These are phyloP conservation scores for Drosophila parvula DNA, from an alignment of 1,140 invertebrate species.

Conservation along the genomic window DNA sequence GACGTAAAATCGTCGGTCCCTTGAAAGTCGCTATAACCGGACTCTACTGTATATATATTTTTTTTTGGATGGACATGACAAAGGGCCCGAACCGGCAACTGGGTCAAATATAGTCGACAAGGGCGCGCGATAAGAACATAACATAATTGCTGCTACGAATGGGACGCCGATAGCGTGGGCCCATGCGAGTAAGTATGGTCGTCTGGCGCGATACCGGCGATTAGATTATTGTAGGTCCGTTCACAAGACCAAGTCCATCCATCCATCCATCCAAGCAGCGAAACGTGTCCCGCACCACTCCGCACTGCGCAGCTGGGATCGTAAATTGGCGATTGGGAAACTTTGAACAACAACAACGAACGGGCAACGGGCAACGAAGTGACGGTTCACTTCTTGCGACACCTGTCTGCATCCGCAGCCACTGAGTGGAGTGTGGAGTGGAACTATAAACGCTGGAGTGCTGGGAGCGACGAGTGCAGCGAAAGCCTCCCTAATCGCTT, in stretches of 20 bases:
- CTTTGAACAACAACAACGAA: slow-evolving; percentile 22
- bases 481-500: slow-evolving; percentile 17
- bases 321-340: slow-evolving; percentile 23
- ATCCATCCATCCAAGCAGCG: slow-evolving; percentile 1
- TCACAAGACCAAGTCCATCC: slow-evolving; percentile 40
- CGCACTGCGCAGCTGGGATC: background rate
- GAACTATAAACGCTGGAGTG: background rate
- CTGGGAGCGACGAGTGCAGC: background rate
- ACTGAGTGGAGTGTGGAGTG: slow-evolving; percentile 10
- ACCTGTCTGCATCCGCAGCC: slow-evolving; percentile 9
- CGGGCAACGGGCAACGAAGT: background rate
- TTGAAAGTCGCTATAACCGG: too few species aligned
- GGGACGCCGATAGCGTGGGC: slow-evolving; percentile 10
- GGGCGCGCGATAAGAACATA: slow-evolving; percentile 21
- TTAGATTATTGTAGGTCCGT: slow-evolving; percentile 33
- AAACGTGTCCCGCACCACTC: slow-evolving; percentile 32
- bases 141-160: background rate
- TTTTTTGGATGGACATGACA: background rate
- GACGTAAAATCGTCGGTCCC: too few species aligned
- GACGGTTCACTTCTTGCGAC: slow-evolving; percentile 17
- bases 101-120: slow-evolving; percentile 8
- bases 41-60: too few species aligned
- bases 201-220: slow-evolving; percentile 22
- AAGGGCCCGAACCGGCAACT: background rate
- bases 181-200: background rate